Evolutionary conservation across 2,113 vertebrate genomes (phyloP), one percentile per base, ranked within the genome.

Genomic region (Labrus mixtus): DNA sequence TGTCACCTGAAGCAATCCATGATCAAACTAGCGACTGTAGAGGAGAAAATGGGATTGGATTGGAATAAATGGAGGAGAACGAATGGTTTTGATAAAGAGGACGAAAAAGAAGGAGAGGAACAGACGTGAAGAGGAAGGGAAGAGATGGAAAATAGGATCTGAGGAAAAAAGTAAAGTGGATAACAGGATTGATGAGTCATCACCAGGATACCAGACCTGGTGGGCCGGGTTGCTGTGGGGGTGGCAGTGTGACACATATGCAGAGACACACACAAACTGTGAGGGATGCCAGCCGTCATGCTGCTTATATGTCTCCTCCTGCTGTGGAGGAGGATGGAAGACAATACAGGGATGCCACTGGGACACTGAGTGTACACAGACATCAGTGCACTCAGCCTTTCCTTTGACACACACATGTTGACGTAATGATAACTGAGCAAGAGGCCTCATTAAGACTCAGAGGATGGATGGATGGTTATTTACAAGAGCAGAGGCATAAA

Each of bases 171-270:
- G 13, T 39, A 29, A 67, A 37, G 20, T 33, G 39, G 74, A 43
- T 48, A 25, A 41, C 19, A 20, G 41, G 19, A 70, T 9, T 4
- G 36, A 51, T 93, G 90, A 92, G 83, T 92, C 91, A 93, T 91
- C 88, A 73, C 48, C 45, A 85, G 78, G 64, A 73, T 82, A 68
- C 80, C 83, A 90, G 80, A 60, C 64, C 33, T 53, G 70, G 88
- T 85, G 91, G 87, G 79, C 78, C 1, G 57, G 76, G 76, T 81
- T 87, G 69, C 86, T 85, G 89, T 81, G 87, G 84, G 87, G 90
- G 90, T 61, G 82, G 89, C 67, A 75, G 77, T 71, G 76, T 87
- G 84, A 90, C 91, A 90, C 87, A 87, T 67, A 74, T 69, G 77
- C 70, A 88, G 66, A 71, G 55, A 60, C 75, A 68, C 73, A 62